These are phyloP conservation scores for Percopsis transmontana DNA, from an alignment of 2,113 vertebrate genomes.

Conservation along the genomic window DNA sequence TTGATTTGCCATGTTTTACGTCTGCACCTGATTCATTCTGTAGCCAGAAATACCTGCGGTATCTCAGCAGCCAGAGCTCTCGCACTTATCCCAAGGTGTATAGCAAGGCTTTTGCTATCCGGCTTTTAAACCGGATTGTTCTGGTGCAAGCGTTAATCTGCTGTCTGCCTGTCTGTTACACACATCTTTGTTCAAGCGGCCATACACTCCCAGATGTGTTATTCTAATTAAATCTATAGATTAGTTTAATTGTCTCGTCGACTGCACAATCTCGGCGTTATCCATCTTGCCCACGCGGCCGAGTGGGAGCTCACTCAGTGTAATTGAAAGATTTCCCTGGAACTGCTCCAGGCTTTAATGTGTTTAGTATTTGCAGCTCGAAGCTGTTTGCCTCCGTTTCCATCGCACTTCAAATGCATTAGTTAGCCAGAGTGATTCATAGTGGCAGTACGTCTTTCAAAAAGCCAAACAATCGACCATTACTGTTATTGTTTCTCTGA, in stretches of 20 bases:
- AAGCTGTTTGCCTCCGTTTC: conserved; percentile 64
- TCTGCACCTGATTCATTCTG: conserved; percentile 27
- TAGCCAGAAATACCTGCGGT: conserved; percentile 33
- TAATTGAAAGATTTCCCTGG: conserved; percentile 81
- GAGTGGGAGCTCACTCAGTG: conserved; percentile 72
- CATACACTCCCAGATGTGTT: conserved; percentile 73
- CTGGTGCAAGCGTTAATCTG: conserved; percentile 66
- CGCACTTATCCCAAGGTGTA: conserved; percentile 23
- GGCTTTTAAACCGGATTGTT: conserved; percentile 57
- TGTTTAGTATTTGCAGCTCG: conserved; percentile 70
- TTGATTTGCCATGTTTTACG: conserved; percentile 38
- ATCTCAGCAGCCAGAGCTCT: neutral
- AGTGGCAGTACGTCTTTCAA: conserved; percentile 57
- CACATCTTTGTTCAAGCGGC: conserved; percentile 56
- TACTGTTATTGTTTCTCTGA: conserved; percentile 62
- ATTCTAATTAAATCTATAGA: conserved; percentile 82
- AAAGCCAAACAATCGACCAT: conserved; percentile 51
- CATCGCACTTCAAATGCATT: conserved; percentile 71
- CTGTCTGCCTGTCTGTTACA: conserved; percentile 60
- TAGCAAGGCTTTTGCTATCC: conserved; percentile 35
- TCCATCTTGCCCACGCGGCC: conserved; percentile 72
- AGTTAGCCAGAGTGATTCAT: conserved; percentile 58
- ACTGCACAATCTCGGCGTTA: conserved; percentile 69
- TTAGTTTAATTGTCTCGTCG: conserved; percentile 76
- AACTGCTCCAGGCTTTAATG: conserved; percentile 74